phyloP scores from a whole-genome alignment of 2,888 invertebrate species.

The Harmothoe impar region DNA sequence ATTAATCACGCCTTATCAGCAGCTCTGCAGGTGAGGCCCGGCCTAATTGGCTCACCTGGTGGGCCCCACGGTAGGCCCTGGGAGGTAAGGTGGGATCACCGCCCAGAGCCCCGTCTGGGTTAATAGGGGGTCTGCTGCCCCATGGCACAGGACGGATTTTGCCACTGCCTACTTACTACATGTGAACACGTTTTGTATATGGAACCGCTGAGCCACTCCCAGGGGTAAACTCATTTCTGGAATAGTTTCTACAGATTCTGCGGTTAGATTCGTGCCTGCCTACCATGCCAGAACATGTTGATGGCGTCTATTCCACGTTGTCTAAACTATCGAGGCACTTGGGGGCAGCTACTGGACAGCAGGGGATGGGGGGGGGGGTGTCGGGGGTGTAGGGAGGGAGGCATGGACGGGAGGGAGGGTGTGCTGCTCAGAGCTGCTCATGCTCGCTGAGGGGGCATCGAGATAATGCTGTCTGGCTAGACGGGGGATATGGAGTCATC shows the following conservation, averaged over 20 bases:
- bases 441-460: constrained; percentile 3
- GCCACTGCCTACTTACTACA: no score
- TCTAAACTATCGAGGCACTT: background rate
- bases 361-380: background rate
- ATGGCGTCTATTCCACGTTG: background rate
- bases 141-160: no score
- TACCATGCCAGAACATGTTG: no score
- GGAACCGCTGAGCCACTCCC: no score
- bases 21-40: constrained; percentile 2
- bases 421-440: background rate
- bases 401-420: background rate
- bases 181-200: no score
- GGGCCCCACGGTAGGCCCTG: background rate
- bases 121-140: background rate
- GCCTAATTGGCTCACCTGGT: constrained; percentile 36
- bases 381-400: background rate
- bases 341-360: background rate
- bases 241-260: no score
- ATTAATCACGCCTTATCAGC: constrained; percentile 36
- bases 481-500: constrained; percentile 18
- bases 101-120: background rate
- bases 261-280: no score
- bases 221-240: no score
- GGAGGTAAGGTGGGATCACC: background rate
- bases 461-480: background rate